A percentile compares a stretch with the other conserved stretches of the same genome.
Conservation (phyloP, 2,888 invertebrate species). For the Harpalus rubripes region DNA sequence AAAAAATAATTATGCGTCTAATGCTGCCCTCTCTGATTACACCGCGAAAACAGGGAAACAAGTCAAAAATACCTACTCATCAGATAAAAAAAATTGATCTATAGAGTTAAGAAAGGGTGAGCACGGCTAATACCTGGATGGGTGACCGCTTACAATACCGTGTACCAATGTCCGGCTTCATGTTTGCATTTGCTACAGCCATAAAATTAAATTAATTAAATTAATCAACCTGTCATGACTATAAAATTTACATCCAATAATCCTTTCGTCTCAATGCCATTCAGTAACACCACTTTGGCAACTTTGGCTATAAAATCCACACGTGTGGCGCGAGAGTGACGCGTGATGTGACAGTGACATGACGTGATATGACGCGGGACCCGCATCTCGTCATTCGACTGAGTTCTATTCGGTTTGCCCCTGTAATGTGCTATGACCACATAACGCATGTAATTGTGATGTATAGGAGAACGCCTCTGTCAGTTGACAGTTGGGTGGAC, state of each 20-base stretch:
- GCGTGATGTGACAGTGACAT: constrained; percentile 40
- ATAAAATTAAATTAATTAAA: neutral
- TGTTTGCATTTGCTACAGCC: too few relatives aligned
- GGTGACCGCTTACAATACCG: too few relatives aligned
- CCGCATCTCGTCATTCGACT: constrained; percentile 28
- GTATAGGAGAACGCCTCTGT: constrained; percentile 31
- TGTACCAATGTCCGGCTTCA: too few relatives aligned
- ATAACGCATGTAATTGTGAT: constrained; percentile 26
- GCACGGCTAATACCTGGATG: too few relatives aligned
- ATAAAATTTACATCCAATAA: constrained; percentile 6
- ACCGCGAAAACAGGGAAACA: too few relatives aligned
- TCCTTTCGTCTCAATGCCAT: neutral
- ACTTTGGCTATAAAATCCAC: constrained; percentile 37
- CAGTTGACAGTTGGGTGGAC: constrained; percentile 25
- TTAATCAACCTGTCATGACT: neutral
- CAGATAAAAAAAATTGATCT: too few relatives aligned
- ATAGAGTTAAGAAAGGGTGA: too few relatives aligned
- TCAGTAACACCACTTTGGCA: constrained; percentile 1
- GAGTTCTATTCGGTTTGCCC: constrained; percentile 22
- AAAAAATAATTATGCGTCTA: too few relatives aligned
- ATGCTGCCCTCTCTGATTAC: too few relatives aligned
- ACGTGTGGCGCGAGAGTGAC: constrained; percentile 15
- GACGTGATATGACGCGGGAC: constrained; percentile 55
- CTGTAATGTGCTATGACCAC: neutral
- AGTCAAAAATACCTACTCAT: too few relatives aligned